Percentiles rank a stretch among this genome's conserved stretches.
These are phyloP conservation scores for Schizothorax lantsangensis DNA, from an alignment of 2,797 vertebrate species.

Conservation along the genomic window DNA sequence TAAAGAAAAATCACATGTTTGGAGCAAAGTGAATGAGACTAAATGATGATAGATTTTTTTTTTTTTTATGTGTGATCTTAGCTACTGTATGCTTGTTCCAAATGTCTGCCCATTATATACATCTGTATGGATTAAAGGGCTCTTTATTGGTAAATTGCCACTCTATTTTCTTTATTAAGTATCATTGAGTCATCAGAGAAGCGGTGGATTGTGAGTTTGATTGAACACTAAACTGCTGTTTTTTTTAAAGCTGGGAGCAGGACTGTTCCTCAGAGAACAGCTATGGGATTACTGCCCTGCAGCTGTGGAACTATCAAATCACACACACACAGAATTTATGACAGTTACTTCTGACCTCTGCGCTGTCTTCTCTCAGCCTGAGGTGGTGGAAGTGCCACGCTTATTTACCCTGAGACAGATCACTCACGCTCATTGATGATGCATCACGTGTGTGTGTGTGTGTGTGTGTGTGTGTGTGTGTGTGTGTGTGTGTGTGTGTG, in stretches of 20 bases:
- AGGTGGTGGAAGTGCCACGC: conserved; percentile 74
- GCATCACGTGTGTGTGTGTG: conserved; percentile 56
- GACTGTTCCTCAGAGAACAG: conserved; percentile 44
- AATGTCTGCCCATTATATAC: not conserved
- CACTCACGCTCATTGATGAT: conserved; percentile 65
- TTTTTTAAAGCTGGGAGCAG: conserved; percentile 43
- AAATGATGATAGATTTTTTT: not conserved
- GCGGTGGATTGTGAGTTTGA: conserved; percentile 33
- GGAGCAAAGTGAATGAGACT: not conserved
- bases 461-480: conserved; percentile 51
- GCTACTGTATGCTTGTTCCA: not conserved
- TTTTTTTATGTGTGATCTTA: not conserved
- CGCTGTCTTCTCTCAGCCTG: conserved; percentile 60
- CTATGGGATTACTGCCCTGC: conserved; percentile 61
- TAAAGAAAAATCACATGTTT: not conserved
- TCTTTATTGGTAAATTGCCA: conserved; percentile 6
- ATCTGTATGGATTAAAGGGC: not conserved
- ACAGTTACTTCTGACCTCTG: conserved; percentile 55
- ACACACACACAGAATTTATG: conserved; percentile 47
- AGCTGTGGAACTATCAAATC: conserved; percentile 71
- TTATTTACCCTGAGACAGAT: conserved; percentile 73
- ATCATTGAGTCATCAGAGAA: not conserved
- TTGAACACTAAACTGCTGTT: conserved; percentile 20
- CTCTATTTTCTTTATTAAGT: not conserved
- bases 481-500: conserved; percentile 49